A percentile compares a stretch with the other conserved stretches of the same genome.
phyloP scores from a whole-genome alignment of 2,888 invertebrate genomes.

The Scrobipalpa costella region DNA sequence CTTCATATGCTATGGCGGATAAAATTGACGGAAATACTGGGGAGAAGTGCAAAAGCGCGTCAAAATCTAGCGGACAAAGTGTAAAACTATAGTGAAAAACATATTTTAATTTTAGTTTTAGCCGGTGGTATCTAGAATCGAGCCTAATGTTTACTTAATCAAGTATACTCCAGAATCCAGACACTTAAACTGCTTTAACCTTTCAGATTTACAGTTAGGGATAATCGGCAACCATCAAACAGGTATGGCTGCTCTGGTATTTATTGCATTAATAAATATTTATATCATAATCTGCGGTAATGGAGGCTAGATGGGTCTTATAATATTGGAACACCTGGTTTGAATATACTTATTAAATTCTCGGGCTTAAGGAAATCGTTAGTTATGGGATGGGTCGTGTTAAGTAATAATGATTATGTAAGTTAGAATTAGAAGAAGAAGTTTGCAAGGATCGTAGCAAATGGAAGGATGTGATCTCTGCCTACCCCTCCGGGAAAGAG shows the following conservation, averaged over 20 bases:
- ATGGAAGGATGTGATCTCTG: too few relatives aligned
- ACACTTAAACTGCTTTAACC: slow-evolving; percentile 40
- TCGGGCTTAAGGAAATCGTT: slow-evolving; percentile 1
- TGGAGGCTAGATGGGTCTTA: slow-evolving; percentile 37
- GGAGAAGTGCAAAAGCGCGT: too few relatives aligned
- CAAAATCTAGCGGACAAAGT: too few relatives aligned
- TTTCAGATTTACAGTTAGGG: slow-evolving; percentile 50
- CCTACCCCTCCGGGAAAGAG: too few relatives aligned
- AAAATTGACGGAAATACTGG: too few relatives aligned
- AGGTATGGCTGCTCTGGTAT: slow-evolving; percentile 52
- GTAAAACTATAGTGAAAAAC: too few relatives aligned
- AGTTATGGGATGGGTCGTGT: slow-evolving; percentile 7
- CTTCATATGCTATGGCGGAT: too few relatives aligned
- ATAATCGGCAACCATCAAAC: slow-evolving; percentile 49
- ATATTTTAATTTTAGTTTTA: too few relatives aligned
- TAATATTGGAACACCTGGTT: slow-evolving; percentile 10
- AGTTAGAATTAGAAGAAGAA: too few relatives aligned
- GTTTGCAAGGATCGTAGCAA: too few relatives aligned
- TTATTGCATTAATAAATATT: slow-evolving; percentile 66
- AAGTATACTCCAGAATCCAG: too few relatives aligned
- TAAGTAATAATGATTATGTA: neutral
- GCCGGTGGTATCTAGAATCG: too few relatives aligned
- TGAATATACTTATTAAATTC: slow-evolving; percentile 7
- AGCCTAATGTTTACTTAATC: neutral
- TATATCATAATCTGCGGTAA: slow-evolving; percentile 68